Conservation (phyloP, 1,140 invertebrate species). For the Aphidius ervi region DNA sequence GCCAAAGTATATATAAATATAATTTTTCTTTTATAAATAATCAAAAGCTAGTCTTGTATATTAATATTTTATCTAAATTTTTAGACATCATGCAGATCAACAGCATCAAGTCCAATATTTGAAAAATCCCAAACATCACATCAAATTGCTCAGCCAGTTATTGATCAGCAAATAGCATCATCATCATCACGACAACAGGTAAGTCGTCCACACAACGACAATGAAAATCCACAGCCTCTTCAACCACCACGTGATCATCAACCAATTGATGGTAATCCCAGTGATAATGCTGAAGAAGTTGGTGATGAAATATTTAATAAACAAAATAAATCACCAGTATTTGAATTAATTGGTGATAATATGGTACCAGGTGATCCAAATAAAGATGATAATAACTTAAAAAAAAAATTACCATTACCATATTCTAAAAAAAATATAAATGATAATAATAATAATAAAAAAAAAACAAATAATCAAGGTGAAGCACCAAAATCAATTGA, state of each 20-base stretch:
- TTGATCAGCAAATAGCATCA: conserved; percentile 11
- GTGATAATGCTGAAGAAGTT: conserved; percentile 24
- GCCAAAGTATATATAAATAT: conserved; percentile 31
- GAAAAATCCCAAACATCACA: conserved; percentile 13
- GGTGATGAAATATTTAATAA: conserved; percentile 23
- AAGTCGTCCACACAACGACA: conserved; percentile 40
- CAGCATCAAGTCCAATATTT: conserved; percentile 16
- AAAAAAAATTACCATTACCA: not conserved
- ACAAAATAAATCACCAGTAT: conserved; percentile 32
- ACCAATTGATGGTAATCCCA: conserved; percentile 23
- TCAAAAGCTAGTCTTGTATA: not conserved
- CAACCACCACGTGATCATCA: conserved; percentile 35
- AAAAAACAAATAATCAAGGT: not conserved
- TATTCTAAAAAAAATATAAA: conserved; percentile 8
- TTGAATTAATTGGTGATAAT: conserved; percentile 32
- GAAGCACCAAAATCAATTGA: not conserved
- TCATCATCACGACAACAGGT: conserved; percentile 37
- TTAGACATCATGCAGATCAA: conserved; percentile 26
- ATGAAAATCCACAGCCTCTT: conserved; percentile 34
- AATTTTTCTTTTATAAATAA: not conserved
- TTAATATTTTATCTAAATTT: conserved; percentile 9
- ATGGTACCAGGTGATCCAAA: conserved; percentile 41
- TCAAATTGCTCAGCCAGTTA: conserved; percentile 13
- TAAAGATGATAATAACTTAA: not conserved
- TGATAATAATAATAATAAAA: not conserved